Evolutionary conservation across 2,113 vertebrate genomes (phyloP), one percentile per base, ranked within the genome.

Genomic region (Dunckerocampus dactyliophorus): DNA sequence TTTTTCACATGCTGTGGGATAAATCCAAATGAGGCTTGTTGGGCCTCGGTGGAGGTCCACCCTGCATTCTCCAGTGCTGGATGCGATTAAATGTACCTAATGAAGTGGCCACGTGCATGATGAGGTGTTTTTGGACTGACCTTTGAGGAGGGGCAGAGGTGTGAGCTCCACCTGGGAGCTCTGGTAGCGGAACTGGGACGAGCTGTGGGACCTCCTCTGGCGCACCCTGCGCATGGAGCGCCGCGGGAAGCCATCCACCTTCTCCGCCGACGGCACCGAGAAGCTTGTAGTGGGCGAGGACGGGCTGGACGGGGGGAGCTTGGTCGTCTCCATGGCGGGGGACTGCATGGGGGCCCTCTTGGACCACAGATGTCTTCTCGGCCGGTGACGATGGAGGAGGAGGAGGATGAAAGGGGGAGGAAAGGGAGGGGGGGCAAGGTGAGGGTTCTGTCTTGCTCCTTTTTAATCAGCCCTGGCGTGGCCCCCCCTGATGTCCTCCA

Each of bases 111-210:
- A 43, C 12, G 39, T 43, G 12, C 39, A 43, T 43, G 39, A 43
- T 14, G 39, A 14, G 39, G 7, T 37, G 17, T 42, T 39, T n/a
- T 20, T 11, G 37, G 16, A 19, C 80, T 83, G 86, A 96, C 94
- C 94, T 94, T 95, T 95, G 75, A 96, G 91, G 69, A 93, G 89
- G 45, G 94, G 94, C 76, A 96, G 91, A 0, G 94, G 89, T 0
- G 93, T 95, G 63, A 96, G 92, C 86, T 96, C 94, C 87, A 95
- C 93, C 86, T 95, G 94, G 79, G 93, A 94, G 86, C 94, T 95
- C 91, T 95, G 94, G 82, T 95, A 95, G 57, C 94, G 94, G 87
- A 96, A 96, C 86, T 95, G 94, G 62, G 94, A 96, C 15, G 94
- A 95, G 77, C 94, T 95, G 78, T 95, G 94, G 46, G 94, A 95